Base-by-base conservation (phyloP, 2,797 vertebrate species). In the Heliangelus exortis region DNA sequence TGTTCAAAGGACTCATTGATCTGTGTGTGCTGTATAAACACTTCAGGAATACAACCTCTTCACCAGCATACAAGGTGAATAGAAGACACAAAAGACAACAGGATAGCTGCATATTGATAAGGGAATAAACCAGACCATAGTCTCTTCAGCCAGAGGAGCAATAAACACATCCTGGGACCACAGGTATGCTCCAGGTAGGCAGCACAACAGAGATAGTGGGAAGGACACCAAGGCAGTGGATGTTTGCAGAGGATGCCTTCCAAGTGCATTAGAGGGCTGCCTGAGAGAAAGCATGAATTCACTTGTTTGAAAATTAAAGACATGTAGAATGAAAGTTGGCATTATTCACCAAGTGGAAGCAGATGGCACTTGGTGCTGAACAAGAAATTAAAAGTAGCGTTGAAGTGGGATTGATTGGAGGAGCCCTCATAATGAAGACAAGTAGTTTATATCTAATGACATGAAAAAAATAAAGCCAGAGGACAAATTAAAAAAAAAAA, bases 321-420 rank as follows among this genome's bases (percentile, higher is more conserved):
- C 3, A 72, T 22, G 25, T 28, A 81, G 50, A 94, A 75, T 34
- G 59, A 81, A 80, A 84, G 62, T 28, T 89, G 81, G 36, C 84
- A 92, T 92, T 92, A 88, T 88, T 69, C 61, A 77, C 66, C 55
- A 86, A 92, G 93, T 84, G 87, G 91, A 90, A 92, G 87, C 94
- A 93, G 93, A 93, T 93, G 91, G 88, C 63, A 91, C 85, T 91
- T 92, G 51, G 83, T 88, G 66, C 76, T 76, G 55, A 90, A 86
- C 20, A 96, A 92, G 87, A 90, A 96, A 90, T 71, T 51, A 84
- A 92, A 92, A 92, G 88, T 57, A 75, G 77, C 15, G 2, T 12
- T 94, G 58, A 93, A 95, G 91, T 50, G 63, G 83, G 71, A 85
- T 90, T 93, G 63, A 85, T 90, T 94, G 63, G 51, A 96, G 77